phyloP scores from a whole-genome alignment of 2,797 vertebrate species.

The Rallus crepitans region DNA sequence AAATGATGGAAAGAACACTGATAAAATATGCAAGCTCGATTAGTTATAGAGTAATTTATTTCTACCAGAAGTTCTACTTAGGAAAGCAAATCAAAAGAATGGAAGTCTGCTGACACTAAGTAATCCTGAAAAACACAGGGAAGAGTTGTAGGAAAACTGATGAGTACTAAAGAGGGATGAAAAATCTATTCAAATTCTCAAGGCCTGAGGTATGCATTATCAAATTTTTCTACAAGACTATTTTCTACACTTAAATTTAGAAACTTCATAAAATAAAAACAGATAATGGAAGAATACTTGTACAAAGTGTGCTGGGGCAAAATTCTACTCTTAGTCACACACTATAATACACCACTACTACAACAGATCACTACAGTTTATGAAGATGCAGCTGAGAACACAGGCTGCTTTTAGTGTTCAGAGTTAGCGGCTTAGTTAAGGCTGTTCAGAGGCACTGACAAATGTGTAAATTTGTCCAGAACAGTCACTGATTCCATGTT shows the following conservation, averaged over 20 bases:
- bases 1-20: conserved; percentile 48
- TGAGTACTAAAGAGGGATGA: conserved; percentile 66
- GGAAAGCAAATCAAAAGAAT: conserved; percentile 75
- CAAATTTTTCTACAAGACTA: background rate
- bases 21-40: conserved; percentile 73
- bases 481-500: background rate
- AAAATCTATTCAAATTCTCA: conserved; percentile 64
- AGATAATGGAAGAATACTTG: background rate
- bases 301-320: background rate
- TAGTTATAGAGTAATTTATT: conserved; percentile 76
- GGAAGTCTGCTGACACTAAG: conserved; percentile 71
- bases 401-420: background rate
- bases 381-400: background rate
- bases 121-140: conserved; percentile 66
- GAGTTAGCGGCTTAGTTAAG: background rate
- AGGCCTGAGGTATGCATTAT: conserved; percentile 34
- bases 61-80: conserved; percentile 64
- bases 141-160: conserved; percentile 69
- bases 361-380: background rate
- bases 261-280: background rate
- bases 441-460: background rate
- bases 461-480: background rate
- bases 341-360: background rate
- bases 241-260: background rate
- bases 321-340: background rate